A percentile compares a stretch with the other conserved stretches of the same genome.
phyloP scores from a whole-genome alignment of 2,797 vertebrate species.

The Cryptoblepharus egeriae region DNA sequence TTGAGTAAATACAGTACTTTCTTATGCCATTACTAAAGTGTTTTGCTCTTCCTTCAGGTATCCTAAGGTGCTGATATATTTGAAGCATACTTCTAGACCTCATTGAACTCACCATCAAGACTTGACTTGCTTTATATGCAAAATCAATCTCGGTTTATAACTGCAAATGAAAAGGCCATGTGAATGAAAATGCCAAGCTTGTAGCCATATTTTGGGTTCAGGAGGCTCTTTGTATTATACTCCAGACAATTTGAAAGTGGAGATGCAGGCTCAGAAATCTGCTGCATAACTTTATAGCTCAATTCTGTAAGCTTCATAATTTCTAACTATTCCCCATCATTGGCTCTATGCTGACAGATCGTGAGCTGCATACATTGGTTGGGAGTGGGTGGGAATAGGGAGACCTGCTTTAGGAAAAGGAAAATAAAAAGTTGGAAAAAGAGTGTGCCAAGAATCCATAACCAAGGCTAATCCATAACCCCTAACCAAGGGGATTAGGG shows the following conservation, averaged over 20 bases:
- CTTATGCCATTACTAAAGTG: not conserved
- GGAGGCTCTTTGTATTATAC: not conserved
- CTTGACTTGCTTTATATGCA: constrained; percentile 7
- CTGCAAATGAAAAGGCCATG: not conserved
- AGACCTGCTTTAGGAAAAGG: too few species aligned
- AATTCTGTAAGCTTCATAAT: not conserved
- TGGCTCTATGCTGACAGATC: too few species aligned
- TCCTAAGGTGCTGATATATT: not conserved
- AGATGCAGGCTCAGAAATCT: not conserved
- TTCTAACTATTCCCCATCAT: too few species aligned
- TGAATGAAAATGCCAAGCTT: not conserved
- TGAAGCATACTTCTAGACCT: not conserved
- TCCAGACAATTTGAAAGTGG: not conserved
- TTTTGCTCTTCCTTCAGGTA: not conserved
- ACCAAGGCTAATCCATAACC: not conserved
- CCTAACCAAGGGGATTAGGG: too few species aligned
- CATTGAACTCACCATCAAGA: not conserved
- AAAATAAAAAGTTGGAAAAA: not conserved
- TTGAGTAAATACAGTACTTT: too few species aligned
- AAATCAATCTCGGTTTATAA: not conserved
- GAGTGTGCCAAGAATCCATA: not conserved
- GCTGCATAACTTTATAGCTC: not conserved
- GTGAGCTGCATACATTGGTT: too few species aligned
- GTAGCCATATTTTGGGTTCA: not conserved
- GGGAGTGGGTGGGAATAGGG: too few species aligned